Percentiles rank a stretch among this genome's conserved stretches.
These are phyloP conservation scores for Callochromis pleurospilus DNA, from an alignment of 2,113 vertebrate genomes.

Conservation along the genomic window DNA sequence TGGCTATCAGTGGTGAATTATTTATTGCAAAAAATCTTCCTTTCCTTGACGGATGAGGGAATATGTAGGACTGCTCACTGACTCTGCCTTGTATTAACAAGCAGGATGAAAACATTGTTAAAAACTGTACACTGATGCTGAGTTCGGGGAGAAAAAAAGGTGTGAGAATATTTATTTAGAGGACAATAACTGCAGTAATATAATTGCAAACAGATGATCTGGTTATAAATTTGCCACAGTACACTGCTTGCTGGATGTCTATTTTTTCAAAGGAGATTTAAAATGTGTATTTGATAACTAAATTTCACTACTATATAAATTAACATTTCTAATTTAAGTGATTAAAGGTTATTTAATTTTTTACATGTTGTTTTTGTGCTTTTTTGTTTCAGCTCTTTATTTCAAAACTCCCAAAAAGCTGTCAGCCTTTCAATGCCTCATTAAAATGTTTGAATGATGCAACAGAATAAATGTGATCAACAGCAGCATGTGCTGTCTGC, in stretches of 20 bases:
- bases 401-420: not conserved
- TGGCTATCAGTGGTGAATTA: conserved; percentile 70
- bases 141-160: not conserved
- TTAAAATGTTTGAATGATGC: not conserved
- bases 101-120: conserved; percentile 4
- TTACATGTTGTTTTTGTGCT: not conserved
- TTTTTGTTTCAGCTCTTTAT: not conserved
- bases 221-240: not conserved
- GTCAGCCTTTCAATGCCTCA: not conserved
- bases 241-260: not conserved
- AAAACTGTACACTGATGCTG: not conserved
- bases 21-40: conserved; percentile 64
- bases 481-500: not conserved
- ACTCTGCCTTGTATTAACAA: not conserved
- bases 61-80: conserved; percentile 40
- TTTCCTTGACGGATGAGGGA: conserved; percentile 52
- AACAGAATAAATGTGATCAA: not conserved
- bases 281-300: not conserved
- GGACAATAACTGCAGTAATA: not conserved
- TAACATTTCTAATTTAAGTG: not conserved
- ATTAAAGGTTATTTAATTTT: not conserved
- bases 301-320: not conserved
- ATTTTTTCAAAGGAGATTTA: not conserved
- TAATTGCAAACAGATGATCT: not conserved
- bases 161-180: not conserved